Percentiles rank a stretch among this genome's conserved stretches.
phyloP scores from a whole-genome alignment of 1,140 invertebrate genomes.

The Drosophila dunni region DNA sequence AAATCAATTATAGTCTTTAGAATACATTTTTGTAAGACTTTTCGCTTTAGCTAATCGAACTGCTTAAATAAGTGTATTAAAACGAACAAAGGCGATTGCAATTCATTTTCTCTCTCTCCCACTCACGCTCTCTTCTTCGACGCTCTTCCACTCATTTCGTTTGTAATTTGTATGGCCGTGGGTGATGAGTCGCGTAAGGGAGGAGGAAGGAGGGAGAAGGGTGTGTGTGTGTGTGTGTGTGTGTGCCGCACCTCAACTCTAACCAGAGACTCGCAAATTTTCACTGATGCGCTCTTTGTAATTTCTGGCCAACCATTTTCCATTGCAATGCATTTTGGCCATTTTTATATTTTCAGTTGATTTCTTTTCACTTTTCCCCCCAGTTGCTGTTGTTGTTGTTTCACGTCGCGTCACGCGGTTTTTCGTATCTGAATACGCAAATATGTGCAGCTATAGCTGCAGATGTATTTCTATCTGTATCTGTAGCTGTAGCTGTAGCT shows the following conservation, averaged over 20 bases:
- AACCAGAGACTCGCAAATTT: constrained; percentile 43
- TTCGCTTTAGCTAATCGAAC: constrained; percentile 8
- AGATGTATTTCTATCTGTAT: not conserved
- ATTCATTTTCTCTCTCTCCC: constrained; percentile 42
- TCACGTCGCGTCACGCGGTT: constrained; percentile 60
- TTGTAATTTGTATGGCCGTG: constrained; percentile 71
- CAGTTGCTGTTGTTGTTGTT: constrained; percentile 26
- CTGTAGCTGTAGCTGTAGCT: constrained; percentile 12
- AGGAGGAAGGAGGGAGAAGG: too few relatives aligned
- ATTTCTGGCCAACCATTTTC: constrained; percentile 77
- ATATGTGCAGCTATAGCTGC: constrained; percentile 8
- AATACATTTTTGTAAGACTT: too few relatives aligned
- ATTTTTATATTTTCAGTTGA: constrained; percentile 77
- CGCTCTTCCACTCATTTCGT: constrained; percentile 64
- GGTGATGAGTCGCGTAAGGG: not conserved
- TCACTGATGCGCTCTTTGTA: constrained; percentile 67
- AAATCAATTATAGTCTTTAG: too few relatives aligned
- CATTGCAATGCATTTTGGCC: constrained; percentile 70
- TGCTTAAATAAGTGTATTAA: not conserved
- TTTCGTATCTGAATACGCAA: constrained; percentile 32
- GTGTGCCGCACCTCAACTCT: constrained; percentile 4
- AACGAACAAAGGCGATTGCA: constrained; percentile 58
- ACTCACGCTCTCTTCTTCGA: too few relatives aligned
- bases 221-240: not conserved
- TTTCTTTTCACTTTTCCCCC: constrained; percentile 51